These are phyloP conservation scores for Penelope pileata DNA, from an alignment of 2,113 vertebrate species.

Conservation along the genomic window DNA sequence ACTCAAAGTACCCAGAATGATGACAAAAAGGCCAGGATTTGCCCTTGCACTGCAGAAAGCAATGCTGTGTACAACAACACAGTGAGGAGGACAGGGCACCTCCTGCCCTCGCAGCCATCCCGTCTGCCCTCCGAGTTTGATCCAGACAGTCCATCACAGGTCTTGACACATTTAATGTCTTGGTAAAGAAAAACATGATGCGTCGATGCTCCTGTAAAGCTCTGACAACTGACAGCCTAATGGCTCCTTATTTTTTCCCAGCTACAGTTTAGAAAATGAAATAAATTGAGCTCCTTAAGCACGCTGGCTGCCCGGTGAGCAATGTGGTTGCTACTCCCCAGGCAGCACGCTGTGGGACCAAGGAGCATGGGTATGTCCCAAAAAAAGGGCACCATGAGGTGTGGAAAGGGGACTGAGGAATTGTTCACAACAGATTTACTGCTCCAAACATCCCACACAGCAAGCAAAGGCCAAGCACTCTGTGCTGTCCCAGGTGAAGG, in stretches of 20 bases:
- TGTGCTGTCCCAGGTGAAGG: neutral
- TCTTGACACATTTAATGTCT: slow-evolving; percentile 58
- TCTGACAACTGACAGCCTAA: slow-evolving; percentile 66
- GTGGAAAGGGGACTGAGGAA: neutral
- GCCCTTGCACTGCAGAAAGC: neutral
- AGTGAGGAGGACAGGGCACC: neutral
- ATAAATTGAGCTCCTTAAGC: slow-evolving; percentile 64
- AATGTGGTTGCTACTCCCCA: neutral
- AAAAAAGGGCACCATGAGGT: neutral
- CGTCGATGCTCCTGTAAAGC: slow-evolving; percentile 57
- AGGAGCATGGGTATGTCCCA: neutral
- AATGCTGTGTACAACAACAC: rapidly evolving
- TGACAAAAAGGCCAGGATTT: neutral
- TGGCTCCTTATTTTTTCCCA: slow-evolving; percentile 66
- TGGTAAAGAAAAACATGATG: slow-evolving; percentile 64
- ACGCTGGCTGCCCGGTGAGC: neutral
- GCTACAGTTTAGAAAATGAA: slow-evolving; percentile 67
- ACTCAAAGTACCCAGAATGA: neutral
- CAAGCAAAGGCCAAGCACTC: neutral
- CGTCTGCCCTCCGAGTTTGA: neutral
- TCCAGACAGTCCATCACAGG: slow-evolving; percentile 48
- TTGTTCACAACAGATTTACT: neutral
- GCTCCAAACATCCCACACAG: neutral
- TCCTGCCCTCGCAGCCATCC: neutral
- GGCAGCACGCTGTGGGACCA: neutral